A percentile compares a stretch with the other conserved stretches of the same genome.
Conservation (phyloP, 2,888 invertebrate species). For the Epirrhoe alternata region DNA sequence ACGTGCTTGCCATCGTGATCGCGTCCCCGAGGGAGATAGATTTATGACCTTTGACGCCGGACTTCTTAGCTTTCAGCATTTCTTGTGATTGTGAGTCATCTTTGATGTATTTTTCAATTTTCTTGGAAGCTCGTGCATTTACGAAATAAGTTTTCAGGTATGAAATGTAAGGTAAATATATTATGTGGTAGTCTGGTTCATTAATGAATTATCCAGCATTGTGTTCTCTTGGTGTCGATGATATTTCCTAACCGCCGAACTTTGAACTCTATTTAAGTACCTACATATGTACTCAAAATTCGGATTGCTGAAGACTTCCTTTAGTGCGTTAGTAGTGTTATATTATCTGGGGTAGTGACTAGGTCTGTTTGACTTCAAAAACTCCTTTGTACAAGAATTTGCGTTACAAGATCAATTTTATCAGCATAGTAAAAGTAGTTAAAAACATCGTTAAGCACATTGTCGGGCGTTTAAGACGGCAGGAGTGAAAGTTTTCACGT, state of each 20-base stretch:
- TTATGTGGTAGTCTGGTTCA: not conserved
- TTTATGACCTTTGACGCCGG: conserved; percentile 27
- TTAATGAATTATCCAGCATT: not conserved
- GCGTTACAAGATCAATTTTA: conserved; percentile 60
- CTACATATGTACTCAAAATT: not conserved
- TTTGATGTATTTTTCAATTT: not conserved
- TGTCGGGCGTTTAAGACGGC: conserved; percentile 76
- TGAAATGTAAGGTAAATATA: not conserved
- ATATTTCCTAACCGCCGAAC: not conserved
- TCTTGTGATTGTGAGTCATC: not conserved
- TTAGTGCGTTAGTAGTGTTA: no score
- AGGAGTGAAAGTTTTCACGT: conserved; percentile 80
- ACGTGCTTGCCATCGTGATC: conserved; percentile 58
- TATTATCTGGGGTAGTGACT: no score
- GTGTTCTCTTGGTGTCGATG: not conserved
- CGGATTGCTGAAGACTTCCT: not conserved
- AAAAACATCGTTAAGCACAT: conserved; percentile 82
- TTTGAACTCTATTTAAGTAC: no score
- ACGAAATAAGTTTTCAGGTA: not conserved
- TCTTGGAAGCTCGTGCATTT: not conserved
- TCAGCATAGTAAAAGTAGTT: conserved; percentile 77
- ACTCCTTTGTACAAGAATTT: not conserved
- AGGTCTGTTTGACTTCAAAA: no score
- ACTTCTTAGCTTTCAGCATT: conserved; percentile 13
- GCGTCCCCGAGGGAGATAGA: conserved; percentile 35